Evolutionary conservation across 2,888 invertebrate genomes (phyloP).

Genomic region (Azorinus chamasolen): DNA sequence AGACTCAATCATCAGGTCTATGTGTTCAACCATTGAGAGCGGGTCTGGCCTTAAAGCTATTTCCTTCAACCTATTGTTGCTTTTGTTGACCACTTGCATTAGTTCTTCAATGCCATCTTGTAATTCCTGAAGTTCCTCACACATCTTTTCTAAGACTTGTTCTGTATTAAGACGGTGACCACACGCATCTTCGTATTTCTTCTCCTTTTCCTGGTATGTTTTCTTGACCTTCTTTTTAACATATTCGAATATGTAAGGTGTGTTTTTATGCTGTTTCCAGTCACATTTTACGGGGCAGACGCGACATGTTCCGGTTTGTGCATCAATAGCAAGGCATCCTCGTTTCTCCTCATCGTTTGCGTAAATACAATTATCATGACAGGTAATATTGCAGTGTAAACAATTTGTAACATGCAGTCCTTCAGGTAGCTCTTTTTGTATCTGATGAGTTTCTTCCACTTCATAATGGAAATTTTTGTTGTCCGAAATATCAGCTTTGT

Average conservation of each 20-base stretch:
- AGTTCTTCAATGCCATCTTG: slow-evolving; percentile 37
- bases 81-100: slow-evolving; percentile 30
- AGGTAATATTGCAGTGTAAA: slow-evolving; percentile 45
- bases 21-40: slow-evolving; percentile 66
- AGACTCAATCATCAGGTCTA: slow-evolving; percentile 69
- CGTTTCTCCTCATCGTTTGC: slow-evolving; percentile 45
- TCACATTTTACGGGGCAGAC: slow-evolving; percentile 39
- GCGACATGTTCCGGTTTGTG: slow-evolving; percentile 35
- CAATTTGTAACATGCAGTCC: slow-evolving; percentile 60
- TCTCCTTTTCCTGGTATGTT: slow-evolving; percentile 60
- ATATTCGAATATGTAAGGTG: slow-evolving; percentile 22
- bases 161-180: slow-evolving; percentile 29
- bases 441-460: slow-evolving; percentile 37
- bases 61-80: slow-evolving; percentile 57
- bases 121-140: slow-evolving; percentile 36
- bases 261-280: slow-evolving; percentile 55
- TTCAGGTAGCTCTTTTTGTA: slow-evolving; percentile 29
- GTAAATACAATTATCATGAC: slow-evolving; percentile 44
- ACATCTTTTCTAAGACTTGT: slow-evolving; percentile 27
- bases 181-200: slow-evolving; percentile 57
- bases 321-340: slow-evolving; percentile 47
- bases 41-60: slow-evolving; percentile 71
- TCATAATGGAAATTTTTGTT: slow-evolving; percentile 53
- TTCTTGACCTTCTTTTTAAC: slow-evolving; percentile 22
- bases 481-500: slow-evolving; percentile 38